Evolutionary conservation across 1,140 invertebrate species (phyloP), one percentile per base, ranked within the genome.

Genomic region (Drosophila pseudoananassae): DNA sequence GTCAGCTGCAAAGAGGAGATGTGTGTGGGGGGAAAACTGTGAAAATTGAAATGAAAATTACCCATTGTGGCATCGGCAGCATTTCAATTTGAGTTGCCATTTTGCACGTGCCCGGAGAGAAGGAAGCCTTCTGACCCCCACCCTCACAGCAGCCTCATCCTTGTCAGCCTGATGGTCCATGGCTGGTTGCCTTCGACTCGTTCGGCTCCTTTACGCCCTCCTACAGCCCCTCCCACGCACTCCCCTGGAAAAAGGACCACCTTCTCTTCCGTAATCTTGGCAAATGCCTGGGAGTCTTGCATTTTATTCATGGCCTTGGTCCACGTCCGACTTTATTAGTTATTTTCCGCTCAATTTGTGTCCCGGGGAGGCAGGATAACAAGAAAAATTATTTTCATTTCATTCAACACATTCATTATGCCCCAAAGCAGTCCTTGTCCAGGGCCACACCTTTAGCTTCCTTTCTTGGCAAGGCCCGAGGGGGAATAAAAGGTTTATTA

Each of bases 11-110:
- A 6, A n/a, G 14, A 8, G 47, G 3, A 20, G 20, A 3, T 3
- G 20, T 20, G 20, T 3, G 2, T 36, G 12, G 20, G 61, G 61
- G 68, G 49, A 73, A 83, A 89, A 90, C 78, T 84, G 87, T 66
- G 88, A 90, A 81, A 90, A 90, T 90, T 90, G 88, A 90, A 90
- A 90, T 88, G 88, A 90, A 90, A 90, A 90, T 90, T 90, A 90
- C 87, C 88, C 83, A 90, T 90, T 90, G 79, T 88, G 83, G 83
- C 84, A 79, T 75, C 65, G 61, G 73, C 83, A 82, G 66, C 78
- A 72, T 88, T 78, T 87, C 78, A 88, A 88, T 88, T 87, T 78
- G 56, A 78, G 75, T 54, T 82, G 64, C 78, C 82, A 87, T 82
- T 71, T 76, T 88, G 83, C 83, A 87, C 83, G 83, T 88, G 83